Evolutionary conservation across 1,140 invertebrate species (phyloP), one percentile per base, ranked within the genome.

Genomic region (Papilio xuthus): DNA sequence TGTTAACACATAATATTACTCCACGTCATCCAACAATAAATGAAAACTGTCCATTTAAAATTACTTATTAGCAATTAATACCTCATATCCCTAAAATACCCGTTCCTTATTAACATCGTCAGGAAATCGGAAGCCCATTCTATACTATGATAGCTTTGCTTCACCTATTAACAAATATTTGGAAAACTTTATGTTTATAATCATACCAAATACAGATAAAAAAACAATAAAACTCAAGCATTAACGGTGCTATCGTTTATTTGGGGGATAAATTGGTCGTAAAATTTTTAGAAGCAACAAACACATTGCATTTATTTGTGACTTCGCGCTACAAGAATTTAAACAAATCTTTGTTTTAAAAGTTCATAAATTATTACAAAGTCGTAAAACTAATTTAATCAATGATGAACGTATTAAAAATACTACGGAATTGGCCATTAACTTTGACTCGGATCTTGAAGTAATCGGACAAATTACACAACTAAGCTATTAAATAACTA

Each of bases 211-310:
- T 47, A 28, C 26, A 47, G 71, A 47, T 72, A 72, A 72, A 20
- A 41, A 44, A 72, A 72, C 71, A 44, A 20, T 72, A 72, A 72
- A 72, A 72, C n/a, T 28, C 23, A 28, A 50, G 41, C 71, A 72
- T 72, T 44, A 72, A 26, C 42, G 23, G 37, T 72, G 71, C 12
- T 72, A 47, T 47, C 20, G n/a, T 9, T 50, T 42, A 23, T 72
- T 72, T 72, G n/a, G 71, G 42, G 32, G 37, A 12, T 72, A 13
- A 73, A 44, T 73, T 18, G 71, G 37, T 47, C 71, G 42, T 73
- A 73, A 73, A 73, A 50, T 8, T 44, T 73, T 73, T 47, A 50
- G 44, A 47, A 47, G 26, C 44, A 50, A n/a, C 71, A 73, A 44
- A 47, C 15, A 20, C 13, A 13, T 73, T 23, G n/a, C 42, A 47